Evolutionary conservation across 2,888 invertebrate genomes (phyloP).

Genomic region (Diaperis boleti): DNA sequence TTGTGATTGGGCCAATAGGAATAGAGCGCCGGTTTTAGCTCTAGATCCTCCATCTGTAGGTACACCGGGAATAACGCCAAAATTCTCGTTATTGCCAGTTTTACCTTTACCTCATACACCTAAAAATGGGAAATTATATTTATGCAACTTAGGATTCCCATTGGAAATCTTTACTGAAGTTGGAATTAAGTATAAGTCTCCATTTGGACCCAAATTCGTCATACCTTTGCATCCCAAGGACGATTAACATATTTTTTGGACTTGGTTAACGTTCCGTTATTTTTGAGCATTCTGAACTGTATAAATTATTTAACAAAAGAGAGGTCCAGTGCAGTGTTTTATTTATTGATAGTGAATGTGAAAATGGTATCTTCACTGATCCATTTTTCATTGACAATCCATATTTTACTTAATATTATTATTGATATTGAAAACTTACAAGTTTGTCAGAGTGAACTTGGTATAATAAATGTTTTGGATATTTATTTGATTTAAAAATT

Average conservation of each 20-base stretch:
- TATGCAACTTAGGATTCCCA: constrained; percentile 89
- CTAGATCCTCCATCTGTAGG: constrained; percentile 82
- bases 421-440: not conserved
- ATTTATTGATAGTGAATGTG: not conserved
- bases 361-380: not conserved
- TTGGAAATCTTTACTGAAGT: constrained; percentile 80
- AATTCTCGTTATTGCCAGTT: constrained; percentile 79
- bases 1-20: constrained; percentile 77
- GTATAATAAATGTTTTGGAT: constrained; percentile 3
- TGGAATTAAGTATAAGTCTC: constrained; percentile 84
- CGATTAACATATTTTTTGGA: constrained; percentile 35
- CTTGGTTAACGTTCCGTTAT: not conserved
- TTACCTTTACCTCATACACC: constrained; percentile 76
- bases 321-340: not conserved
- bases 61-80: constrained; percentile 71
- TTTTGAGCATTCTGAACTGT: not conserved
- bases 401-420: not conserved
- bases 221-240: constrained; percentile 75
- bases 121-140: constrained; percentile 80
- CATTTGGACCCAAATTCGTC: constrained; percentile 86
- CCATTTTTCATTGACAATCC: not conserved
- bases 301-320: not conserved
- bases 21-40: constrained; percentile 79
- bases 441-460: constrained; percentile 5
- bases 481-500: constrained; percentile 5